Percentiles rank a stretch among this genome's conserved stretches.
These are phyloP conservation scores for Probaryconus sp. DNA, from an alignment of 1,140 invertebrate genomes.

Conservation along the genomic window DNA sequence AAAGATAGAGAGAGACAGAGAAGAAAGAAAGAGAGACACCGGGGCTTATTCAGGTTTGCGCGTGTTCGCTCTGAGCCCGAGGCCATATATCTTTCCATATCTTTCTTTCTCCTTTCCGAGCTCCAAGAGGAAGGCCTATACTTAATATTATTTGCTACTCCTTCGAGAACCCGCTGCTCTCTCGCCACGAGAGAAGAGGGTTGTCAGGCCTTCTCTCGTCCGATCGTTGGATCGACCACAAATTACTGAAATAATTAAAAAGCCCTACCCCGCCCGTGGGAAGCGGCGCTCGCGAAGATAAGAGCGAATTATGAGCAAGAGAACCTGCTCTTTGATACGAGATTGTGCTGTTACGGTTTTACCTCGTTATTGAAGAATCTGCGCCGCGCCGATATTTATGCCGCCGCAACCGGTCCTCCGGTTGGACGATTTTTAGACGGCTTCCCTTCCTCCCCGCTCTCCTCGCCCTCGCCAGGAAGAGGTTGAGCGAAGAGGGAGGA, in stretches of 20 bases:
- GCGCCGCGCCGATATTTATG: conserved; percentile 52
- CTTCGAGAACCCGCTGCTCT: conserved; percentile 42
- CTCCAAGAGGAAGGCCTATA: conserved; percentile 70
- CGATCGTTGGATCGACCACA: conserved; percentile 68
- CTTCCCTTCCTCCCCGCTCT: conserved; percentile 37
- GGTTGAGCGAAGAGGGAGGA: no score
- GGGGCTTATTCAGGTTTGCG: conserved; percentile 43
- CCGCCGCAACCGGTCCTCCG: conserved; percentile 51
- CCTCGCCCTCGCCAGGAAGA: no score
- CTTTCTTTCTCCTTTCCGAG: conserved; percentile 57
- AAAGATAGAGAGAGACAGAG: no score
- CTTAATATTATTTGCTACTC: conserved; percentile 78
- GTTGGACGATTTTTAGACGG: conserved; percentile 42
- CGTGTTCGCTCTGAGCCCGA: conserved; percentile 47
- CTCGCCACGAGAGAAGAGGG: conserved; percentile 41
- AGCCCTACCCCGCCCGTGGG: conserved; percentile 69
- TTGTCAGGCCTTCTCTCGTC: conserved; percentile 56
- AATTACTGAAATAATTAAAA: conserved; percentile 78
- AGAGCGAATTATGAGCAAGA: conserved; percentile 61
- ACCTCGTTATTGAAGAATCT: conserved; percentile 63
- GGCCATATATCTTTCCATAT: conserved; percentile 66
- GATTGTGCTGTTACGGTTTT: conserved; percentile 62
- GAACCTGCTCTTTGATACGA: conserved; percentile 61
- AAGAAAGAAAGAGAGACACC: no score
- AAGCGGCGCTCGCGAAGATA: conserved; percentile 64